phyloP scores from a whole-genome alignment of 2,797 vertebrate genomes.

The Neosalanx taihuensis region DNA sequence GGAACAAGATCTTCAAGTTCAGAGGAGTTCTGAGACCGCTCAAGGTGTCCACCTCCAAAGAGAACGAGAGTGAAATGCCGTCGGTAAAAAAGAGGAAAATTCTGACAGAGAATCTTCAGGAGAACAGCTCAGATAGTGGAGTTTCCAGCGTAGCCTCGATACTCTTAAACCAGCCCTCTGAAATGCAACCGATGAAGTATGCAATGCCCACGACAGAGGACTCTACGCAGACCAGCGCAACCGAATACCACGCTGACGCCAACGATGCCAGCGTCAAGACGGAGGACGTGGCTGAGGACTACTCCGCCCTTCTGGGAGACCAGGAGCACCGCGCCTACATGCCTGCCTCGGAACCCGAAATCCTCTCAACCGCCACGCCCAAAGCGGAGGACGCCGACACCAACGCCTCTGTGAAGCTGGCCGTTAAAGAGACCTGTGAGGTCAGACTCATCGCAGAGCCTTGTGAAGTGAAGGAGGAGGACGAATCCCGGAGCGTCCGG shows the following conservation, averaged over 20 bases:
- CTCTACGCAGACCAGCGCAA: slow-evolving; percentile 53
- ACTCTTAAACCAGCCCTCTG: slow-evolving; percentile 55
- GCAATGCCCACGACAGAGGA: slow-evolving; percentile 58
- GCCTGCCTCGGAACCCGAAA: slow-evolving; percentile 57
- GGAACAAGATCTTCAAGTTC: slow-evolving; percentile 89
- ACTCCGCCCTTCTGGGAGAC: slow-evolving; percentile 67
- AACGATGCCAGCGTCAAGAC: slow-evolving; percentile 72
- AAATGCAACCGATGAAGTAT: slow-evolving; percentile 57
- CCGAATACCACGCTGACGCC: slow-evolving; percentile 45
- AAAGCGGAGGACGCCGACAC: slow-evolving; percentile 57
- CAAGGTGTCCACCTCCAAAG: slow-evolving; percentile 56
- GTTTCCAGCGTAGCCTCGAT: slow-evolving; percentile 55
- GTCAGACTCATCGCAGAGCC: slow-evolving; percentile 55
- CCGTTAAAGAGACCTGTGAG: slow-evolving; percentile 44
- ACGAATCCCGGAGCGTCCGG: slow-evolving; percentile 60
- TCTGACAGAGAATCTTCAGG: slow-evolving; percentile 56
- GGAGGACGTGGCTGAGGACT: slow-evolving; percentile 72
- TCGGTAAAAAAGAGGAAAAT: slow-evolving; percentile 79
- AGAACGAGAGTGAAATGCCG: slow-evolving; percentile 70
- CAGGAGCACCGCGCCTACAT: slow-evolving; percentile 57
- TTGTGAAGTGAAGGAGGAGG: slow-evolving; percentile 73
- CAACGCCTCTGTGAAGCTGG: slow-evolving; percentile 39
- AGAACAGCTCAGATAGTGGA: slow-evolving; percentile 61
- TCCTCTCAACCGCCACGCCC: slow-evolving; percentile 57
- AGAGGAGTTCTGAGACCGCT: slow-evolving; percentile 86